A percentile compares a stretch with the other conserved stretches of the same genome.
Conservation (phyloP, 2,797 vertebrate genomes). For the Sebastes umbrosus region DNA sequence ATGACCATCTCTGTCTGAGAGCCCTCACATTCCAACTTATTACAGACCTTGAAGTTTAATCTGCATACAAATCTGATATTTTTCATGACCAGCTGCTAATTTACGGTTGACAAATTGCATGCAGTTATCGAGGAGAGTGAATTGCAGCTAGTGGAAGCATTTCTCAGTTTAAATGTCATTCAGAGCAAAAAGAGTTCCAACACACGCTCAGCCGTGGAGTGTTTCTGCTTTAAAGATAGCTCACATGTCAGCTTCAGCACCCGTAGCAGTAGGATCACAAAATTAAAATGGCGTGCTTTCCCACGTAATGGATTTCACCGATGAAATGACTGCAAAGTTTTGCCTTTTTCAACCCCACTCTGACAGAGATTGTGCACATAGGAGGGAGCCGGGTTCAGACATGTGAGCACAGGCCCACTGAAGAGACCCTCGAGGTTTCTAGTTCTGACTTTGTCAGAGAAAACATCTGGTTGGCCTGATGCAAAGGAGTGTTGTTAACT, state of each 20-base stretch:
- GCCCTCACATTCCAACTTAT: conserved; percentile 25
- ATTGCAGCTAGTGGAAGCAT: not conserved
- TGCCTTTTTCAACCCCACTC: conserved; percentile 11
- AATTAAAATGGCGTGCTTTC: conserved; percentile 16
- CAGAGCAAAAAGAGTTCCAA: not conserved
- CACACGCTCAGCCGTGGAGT: not conserved
- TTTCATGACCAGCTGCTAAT: not conserved
- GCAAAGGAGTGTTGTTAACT: conserved; percentile 55
- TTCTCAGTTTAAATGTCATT: not conserved
- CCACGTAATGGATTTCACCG: conserved; percentile 12
- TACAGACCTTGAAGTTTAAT: conserved; percentile 5
- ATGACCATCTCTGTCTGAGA: not conserved
- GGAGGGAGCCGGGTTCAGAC: conserved; percentile 33
- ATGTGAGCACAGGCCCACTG: conserved; percentile 52
- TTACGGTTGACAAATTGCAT: not conserved
- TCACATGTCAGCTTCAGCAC: not conserved
- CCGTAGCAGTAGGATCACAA: not conserved
- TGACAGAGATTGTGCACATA: not conserved
- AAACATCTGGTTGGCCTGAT: conserved; percentile 71
- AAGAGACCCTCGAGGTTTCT: conserved; percentile 57
- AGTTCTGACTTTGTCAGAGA: conserved; percentile 52
- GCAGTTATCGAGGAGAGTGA: not conserved
- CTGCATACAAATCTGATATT: conserved; percentile 26
- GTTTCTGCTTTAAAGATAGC: not conserved
- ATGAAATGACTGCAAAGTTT: not conserved